A percentile compares a stretch with the other conserved stretches of the same genome.
phyloP scores from a whole-genome alignment of 92 coral and sea anemone genomes.

The Phenganax subtilis region DNA sequence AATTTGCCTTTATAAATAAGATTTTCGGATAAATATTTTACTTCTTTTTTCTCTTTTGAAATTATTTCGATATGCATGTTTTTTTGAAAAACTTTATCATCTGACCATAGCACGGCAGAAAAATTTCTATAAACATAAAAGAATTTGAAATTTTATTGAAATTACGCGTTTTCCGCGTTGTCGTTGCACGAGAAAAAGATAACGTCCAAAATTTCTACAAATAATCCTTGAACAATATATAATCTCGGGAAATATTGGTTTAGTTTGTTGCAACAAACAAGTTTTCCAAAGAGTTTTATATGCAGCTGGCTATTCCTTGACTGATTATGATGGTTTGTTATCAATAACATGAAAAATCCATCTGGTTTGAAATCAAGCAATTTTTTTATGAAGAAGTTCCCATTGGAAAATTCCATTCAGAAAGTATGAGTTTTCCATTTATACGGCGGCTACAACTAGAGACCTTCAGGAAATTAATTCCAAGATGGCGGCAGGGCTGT shows the following conservation, averaged over 20 bases:
- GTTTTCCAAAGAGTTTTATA: background rate
- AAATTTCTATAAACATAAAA: slow-evolving; percentile 44
- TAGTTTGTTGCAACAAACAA: background rate
- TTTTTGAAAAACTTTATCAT: slow-evolving; percentile 51
- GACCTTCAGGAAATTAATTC: too few species aligned
- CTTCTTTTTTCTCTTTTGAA: slow-evolving; percentile 35
- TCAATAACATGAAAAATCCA: too few species aligned
- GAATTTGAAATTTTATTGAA: background rate
- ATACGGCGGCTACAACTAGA: too few species aligned
- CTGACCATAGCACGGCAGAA: slow-evolving; percentile 51
- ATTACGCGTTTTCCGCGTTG: background rate
- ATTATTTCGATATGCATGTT: slow-evolving; percentile 42
- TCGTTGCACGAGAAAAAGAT: background rate
- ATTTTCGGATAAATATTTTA: background rate
- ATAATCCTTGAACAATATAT: too few species aligned
- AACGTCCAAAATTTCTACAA: too few species aligned
- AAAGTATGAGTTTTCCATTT: too few species aligned
- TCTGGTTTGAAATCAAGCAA: background rate
- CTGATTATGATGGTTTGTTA: background rate
- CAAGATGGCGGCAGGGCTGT: too few species aligned
- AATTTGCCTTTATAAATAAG: slow-evolving; percentile 34
- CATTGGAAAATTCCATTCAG: too few species aligned
- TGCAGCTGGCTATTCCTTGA: background rate
- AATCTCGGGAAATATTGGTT: background rate
- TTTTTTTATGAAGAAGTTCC: too few species aligned